phyloP scores from a whole-genome alignment of 2,888 invertebrate genomes.

The Colostygia pectinataria region DNA sequence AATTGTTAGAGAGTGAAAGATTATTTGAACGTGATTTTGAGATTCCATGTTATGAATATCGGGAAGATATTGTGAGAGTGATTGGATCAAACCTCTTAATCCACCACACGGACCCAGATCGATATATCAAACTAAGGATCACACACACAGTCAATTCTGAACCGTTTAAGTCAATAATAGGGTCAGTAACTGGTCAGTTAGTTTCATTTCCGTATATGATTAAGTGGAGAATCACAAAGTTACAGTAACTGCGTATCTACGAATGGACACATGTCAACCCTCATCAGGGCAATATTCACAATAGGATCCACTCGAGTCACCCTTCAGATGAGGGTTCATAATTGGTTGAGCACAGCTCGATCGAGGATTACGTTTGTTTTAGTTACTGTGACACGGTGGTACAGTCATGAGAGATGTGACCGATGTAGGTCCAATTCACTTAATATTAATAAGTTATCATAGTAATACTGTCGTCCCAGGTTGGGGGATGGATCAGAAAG shows the following conservation, averaged over 20 bases:
- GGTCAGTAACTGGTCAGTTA: slow-evolving; percentile 10
- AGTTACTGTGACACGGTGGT: slow-evolving; percentile 12
- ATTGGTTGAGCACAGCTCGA: slow-evolving; percentile 30
- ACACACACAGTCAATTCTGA: slow-evolving; percentile 11
- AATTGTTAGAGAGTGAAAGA: too few species aligned
- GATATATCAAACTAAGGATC: too few species aligned
- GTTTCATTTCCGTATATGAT: slow-evolving; percentile 20
- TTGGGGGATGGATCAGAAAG: neutral
- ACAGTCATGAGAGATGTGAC: slow-evolving; percentile 4
- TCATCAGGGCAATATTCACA: slow-evolving; percentile 47
- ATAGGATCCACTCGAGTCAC: slow-evolving; percentile 32
- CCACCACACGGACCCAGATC: too few species aligned
- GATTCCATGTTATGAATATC: too few species aligned
- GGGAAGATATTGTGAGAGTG: too few species aligned
- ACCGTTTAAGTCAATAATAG: slow-evolving; percentile 3
- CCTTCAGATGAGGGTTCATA: slow-evolving; percentile 34
- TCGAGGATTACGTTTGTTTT: slow-evolving; percentile 19
- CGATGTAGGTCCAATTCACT: slow-evolving; percentile 6
- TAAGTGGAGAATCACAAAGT: slow-evolving; percentile 34
- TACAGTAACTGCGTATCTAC: slow-evolving; percentile 47
- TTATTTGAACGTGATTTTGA: too few species aligned
- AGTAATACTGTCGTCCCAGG: neutral
- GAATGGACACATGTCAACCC: slow-evolving; percentile 63
- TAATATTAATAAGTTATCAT: slow-evolving; percentile 9
- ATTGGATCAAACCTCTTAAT: too few species aligned